Evolutionary conservation across 1,140 invertebrate species (phyloP).

Genomic region (Hyphantria cunea): DNA sequence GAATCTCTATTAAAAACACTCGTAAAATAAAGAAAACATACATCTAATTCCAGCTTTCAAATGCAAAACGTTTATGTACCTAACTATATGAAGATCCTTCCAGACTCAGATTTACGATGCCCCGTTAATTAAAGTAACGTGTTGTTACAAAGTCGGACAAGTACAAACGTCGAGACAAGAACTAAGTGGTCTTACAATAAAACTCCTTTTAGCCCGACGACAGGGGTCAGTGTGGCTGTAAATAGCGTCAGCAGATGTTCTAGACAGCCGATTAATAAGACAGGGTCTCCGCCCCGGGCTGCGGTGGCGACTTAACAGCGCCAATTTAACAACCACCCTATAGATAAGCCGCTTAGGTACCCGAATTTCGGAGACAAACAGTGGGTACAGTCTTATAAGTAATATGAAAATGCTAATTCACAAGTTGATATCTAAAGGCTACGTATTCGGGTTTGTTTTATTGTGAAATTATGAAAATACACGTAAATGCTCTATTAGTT

Average conservation of each 20-base stretch:
- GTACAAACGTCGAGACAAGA: constrained; percentile 54
- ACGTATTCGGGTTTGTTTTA: neutral
- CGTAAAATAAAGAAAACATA: no score
- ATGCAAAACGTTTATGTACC: neutral
- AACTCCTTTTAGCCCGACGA: constrained; percentile 41
- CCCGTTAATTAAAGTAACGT: constrained; percentile 31
- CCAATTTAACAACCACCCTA: constrained; percentile 54
- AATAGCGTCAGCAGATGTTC: constrained; percentile 64
- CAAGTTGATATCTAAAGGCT: constrained; percentile 11
- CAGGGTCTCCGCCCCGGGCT: constrained; percentile 50
- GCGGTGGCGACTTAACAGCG: constrained; percentile 55
- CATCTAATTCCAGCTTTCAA: no score
- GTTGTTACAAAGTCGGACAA: constrained; percentile 38
- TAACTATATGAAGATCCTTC: neutral
- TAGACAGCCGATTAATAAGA: constrained; percentile 76
- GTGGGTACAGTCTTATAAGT: constrained; percentile 10
- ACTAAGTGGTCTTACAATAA: constrained; percentile 43
- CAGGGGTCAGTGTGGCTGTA: constrained; percentile 57
- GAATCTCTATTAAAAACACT: no score
- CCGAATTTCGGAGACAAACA: constrained; percentile 43
- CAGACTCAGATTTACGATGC: constrained; percentile 9
- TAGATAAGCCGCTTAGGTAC: constrained; percentile 67
- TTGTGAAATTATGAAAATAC: no score
- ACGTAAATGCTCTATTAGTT: no score
- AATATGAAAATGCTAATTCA: constrained; percentile 35